These are phyloP conservation scores for Holcopasites calliopsidis DNA, from an alignment of 1,140 invertebrate species.

Conservation along the genomic window DNA sequence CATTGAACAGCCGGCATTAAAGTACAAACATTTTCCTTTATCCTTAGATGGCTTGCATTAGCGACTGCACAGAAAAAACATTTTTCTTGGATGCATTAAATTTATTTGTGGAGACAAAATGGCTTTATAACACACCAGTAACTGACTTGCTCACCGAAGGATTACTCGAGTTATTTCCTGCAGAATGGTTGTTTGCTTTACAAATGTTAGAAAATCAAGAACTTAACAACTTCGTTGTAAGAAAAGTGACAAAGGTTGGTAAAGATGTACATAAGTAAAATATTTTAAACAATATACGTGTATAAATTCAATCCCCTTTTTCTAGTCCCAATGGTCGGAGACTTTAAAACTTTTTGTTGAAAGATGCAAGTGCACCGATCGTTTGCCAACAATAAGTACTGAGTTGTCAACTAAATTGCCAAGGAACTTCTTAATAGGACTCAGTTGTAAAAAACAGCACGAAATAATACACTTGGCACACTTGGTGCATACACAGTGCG, in stretches of 20 bases:
- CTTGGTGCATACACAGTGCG: slow-evolving; percentile 81
- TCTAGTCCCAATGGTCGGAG: slow-evolving; percentile 73
- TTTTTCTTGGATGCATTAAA: slow-evolving; percentile 82
- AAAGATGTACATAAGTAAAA: not conserved
- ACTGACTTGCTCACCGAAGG: slow-evolving; percentile 83
- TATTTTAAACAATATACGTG: slow-evolving; percentile 17
- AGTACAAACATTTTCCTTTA: slow-evolving; percentile 1
- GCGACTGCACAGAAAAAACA: slow-evolving; percentile 8
- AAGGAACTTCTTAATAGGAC: slow-evolving; percentile 70
- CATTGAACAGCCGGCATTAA: not conserved
- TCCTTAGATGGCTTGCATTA: slow-evolving; percentile 18
- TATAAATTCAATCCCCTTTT: slow-evolving; percentile 53
- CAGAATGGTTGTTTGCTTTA: slow-evolving; percentile 79
- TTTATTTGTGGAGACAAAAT: slow-evolving; percentile 82
- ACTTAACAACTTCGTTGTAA: slow-evolving; percentile 76
- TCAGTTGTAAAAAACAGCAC: slow-evolving; percentile 85
- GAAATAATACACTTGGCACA: slow-evolving; percentile 84
- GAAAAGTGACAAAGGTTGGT: slow-evolving; percentile 62
- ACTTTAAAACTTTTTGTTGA: slow-evolving; percentile 76
- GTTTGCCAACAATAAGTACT: slow-evolving; percentile 48
- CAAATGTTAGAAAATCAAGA: slow-evolving; percentile 74
- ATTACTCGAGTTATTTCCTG: slow-evolving; percentile 80
- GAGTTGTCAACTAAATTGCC: slow-evolving; percentile 58
- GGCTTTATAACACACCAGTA: slow-evolving; percentile 85
- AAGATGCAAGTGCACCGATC: slow-evolving; percentile 68